Evolutionary conservation across 37 sponge, comb jelly and placozoan species (phyloP).

Genomic region (Hexactinellida sp.): DNA sequence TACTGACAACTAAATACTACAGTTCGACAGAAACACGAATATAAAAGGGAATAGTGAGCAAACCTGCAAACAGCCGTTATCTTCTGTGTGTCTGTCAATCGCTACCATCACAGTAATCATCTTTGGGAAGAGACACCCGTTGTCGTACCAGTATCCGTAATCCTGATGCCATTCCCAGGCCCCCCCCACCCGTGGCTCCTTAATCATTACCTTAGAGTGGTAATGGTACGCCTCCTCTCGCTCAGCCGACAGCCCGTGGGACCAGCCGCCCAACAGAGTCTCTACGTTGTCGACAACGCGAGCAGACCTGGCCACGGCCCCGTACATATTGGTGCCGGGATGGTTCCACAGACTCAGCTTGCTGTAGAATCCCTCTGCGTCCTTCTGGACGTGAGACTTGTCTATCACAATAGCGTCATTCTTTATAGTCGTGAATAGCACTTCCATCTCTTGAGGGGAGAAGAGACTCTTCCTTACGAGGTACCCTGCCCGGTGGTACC

Average conservation of each 20-base stretch:
- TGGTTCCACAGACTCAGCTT: slow-evolving; percentile 69
- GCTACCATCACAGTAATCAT: slow-evolving; percentile 80
- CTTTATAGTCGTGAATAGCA: slow-evolving; percentile 31
- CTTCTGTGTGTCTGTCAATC: slow-evolving; percentile 59
- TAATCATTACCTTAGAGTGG: slow-evolving; percentile 91
- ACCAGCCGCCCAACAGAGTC: not conserved
- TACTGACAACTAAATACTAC: too few relatives aligned
- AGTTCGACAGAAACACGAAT: too few relatives aligned
- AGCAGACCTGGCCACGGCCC: slow-evolving; percentile 66
- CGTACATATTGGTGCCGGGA: slow-evolving; percentile 62
- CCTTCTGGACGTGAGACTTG: slow-evolving; percentile 33
- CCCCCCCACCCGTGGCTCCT: slow-evolving; percentile 81
- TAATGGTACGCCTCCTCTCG: slow-evolving; percentile 91
- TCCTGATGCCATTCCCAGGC: slow-evolving; percentile 95
- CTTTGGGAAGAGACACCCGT: slow-evolving; percentile 75
- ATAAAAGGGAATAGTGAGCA: too few relatives aligned
- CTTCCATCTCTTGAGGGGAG: slow-evolving; percentile 34
- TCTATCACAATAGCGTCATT: slow-evolving; percentile 36
- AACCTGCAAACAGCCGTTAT: slow-evolving; percentile 86
- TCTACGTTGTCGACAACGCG: slow-evolving; percentile 61
- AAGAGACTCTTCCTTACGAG: slow-evolving; percentile 15
- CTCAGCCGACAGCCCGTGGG: not conserved
- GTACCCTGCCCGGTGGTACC: slow-evolving; percentile 23
- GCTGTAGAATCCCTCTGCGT: slow-evolving; percentile 49
- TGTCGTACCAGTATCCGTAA: slow-evolving; percentile 93